Evolutionary conservation across 2,888 invertebrate species (phyloP).

Genomic region (Drosophila robusta): DNA sequence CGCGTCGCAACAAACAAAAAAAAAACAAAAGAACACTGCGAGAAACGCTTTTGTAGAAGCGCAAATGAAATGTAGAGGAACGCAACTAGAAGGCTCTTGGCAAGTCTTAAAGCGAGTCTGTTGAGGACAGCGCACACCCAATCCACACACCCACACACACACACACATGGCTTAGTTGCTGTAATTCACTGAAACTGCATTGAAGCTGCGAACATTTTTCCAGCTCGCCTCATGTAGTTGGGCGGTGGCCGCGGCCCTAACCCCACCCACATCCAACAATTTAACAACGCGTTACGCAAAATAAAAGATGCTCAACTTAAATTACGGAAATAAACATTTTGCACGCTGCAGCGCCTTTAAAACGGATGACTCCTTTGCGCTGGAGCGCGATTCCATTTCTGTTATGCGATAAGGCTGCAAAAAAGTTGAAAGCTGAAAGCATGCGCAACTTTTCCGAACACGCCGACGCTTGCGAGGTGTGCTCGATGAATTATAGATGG

Average conservation of each 20-base stretch:
- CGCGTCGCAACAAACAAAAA: conserved; percentile 19
- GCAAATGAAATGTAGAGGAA: conserved; percentile 62
- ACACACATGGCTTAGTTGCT: neutral
- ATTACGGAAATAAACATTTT: conserved; percentile 70
- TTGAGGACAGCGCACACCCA: conserved; percentile 21
- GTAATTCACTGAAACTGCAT: conserved; percentile 22
- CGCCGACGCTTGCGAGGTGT: conserved; percentile 34
- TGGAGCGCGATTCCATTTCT: conserved; percentile 43
- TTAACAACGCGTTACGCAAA: conserved; percentile 38
- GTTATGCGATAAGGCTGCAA: conserved; percentile 62
- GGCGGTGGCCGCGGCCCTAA: too few species aligned
- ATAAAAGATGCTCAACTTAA: conserved; percentile 57
- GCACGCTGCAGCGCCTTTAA: conserved; percentile 69
- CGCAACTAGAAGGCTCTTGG: conserved; percentile 32
- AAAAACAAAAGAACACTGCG: conserved; percentile 7
- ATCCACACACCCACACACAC: conserved; percentile 1
- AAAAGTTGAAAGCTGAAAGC: conserved; percentile 16
- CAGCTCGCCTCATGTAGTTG: too few species aligned
- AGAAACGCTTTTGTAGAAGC: conserved; percentile 26
- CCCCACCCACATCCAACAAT: conserved; percentile 40
- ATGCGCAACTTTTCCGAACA: conserved; percentile 38
- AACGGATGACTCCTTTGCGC: conserved; percentile 20
- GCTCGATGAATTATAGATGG: conserved; percentile 6
- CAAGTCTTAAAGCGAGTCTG: conserved; percentile 5
- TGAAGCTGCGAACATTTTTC: conserved; percentile 25